phyloP scores from a whole-genome alignment of 2,797 vertebrate genomes.

The Paedocypris micromegethes region DNA sequence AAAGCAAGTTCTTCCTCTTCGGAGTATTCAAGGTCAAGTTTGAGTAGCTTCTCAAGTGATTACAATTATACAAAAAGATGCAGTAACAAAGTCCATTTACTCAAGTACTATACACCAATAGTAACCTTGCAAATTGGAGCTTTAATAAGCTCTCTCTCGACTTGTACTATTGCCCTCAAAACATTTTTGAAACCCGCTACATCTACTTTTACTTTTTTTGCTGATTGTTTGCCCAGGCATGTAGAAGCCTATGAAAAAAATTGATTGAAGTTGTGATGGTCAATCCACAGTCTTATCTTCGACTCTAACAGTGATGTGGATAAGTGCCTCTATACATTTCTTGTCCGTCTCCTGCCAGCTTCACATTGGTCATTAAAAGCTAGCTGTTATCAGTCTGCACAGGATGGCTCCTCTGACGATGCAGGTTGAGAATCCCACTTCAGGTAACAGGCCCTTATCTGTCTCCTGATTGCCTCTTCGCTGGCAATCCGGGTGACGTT shows the following conservation, averaged over 20 bases:
- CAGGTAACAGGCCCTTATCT: constrained; percentile 77
- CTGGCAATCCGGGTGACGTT: constrained; percentile 74
- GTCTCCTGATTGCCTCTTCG: constrained; percentile 71
- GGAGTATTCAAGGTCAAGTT: too few relatives aligned
- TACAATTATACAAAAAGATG: too few relatives aligned
- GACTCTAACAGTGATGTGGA: constrained; percentile 54
- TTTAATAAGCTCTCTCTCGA: too few relatives aligned
- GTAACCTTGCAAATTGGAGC: too few relatives aligned
- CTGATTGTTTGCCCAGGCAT: constrained; percentile 33
- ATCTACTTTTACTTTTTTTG: too few relatives aligned
- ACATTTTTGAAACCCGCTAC: too few relatives aligned
- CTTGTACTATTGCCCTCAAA: too few relatives aligned
- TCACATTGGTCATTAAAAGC: constrained; percentile 77
- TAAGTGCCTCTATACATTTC: constrained; percentile 69
- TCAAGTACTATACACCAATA: too few relatives aligned
- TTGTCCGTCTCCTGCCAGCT: constrained; percentile 73
- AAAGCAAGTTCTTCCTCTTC: too few relatives aligned
- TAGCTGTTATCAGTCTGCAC: constrained; percentile 64
- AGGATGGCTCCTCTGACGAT: constrained; percentile 62
- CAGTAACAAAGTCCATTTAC: too few relatives aligned
- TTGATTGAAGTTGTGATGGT: constrained; percentile 13
- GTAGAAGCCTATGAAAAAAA: constrained; percentile 7
- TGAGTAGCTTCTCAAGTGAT: too few relatives aligned
- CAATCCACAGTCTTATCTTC: constrained; percentile 17
- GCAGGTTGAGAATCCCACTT: constrained; percentile 65